phyloP scores from a whole-genome alignment of 2,113 vertebrate genomes.

The Lophius piscatorius region DNA sequence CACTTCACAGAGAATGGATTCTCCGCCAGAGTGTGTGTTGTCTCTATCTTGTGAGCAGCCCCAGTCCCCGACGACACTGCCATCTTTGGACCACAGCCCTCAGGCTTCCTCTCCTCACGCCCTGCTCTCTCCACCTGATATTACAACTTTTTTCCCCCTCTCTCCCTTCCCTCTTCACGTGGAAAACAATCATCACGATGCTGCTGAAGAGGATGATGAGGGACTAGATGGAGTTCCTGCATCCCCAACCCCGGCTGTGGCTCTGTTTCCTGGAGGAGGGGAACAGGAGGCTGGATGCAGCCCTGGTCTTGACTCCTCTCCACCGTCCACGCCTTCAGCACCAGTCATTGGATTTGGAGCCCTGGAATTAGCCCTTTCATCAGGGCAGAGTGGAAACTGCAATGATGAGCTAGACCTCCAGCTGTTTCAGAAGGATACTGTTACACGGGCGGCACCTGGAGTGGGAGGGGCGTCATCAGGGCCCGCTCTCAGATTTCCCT shows the following conservation, averaged over 20 bases:
- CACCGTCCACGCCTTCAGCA: constrained; percentile 68
- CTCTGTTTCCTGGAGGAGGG: constrained; percentile 75
- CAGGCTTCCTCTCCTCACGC: constrained; percentile 59
- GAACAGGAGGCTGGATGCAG: constrained; percentile 62
- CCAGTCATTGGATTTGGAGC: constrained; percentile 72
- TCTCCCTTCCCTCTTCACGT: constrained; percentile 70
- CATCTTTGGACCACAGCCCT: constrained; percentile 81
- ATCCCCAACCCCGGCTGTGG: constrained; percentile 76
- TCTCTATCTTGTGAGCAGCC: constrained; percentile 79
- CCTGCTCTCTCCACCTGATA: constrained; percentile 50
- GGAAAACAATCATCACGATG: constrained; percentile 39
- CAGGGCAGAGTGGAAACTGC: constrained; percentile 74
- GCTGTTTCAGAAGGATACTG: constrained; percentile 85
- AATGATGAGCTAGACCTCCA: constrained; percentile 89
- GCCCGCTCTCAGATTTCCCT: constrained; percentile 83
- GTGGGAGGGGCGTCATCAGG: constrained; percentile 61
- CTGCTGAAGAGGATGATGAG: constrained; percentile 64
- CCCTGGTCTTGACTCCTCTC: constrained; percentile 72
- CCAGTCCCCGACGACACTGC: constrained; percentile 73
- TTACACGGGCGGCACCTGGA: constrained; percentile 60
- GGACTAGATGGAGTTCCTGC: constrained; percentile 66
- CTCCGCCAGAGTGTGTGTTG: constrained; percentile 81
- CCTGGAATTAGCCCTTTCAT: constrained; percentile 79
- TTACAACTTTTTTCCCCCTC: constrained; percentile 66
- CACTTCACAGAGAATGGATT: constrained; percentile 80